phyloP scores from a whole-genome alignment of 2,888 invertebrate genomes.

The Merodon equestris region DNA sequence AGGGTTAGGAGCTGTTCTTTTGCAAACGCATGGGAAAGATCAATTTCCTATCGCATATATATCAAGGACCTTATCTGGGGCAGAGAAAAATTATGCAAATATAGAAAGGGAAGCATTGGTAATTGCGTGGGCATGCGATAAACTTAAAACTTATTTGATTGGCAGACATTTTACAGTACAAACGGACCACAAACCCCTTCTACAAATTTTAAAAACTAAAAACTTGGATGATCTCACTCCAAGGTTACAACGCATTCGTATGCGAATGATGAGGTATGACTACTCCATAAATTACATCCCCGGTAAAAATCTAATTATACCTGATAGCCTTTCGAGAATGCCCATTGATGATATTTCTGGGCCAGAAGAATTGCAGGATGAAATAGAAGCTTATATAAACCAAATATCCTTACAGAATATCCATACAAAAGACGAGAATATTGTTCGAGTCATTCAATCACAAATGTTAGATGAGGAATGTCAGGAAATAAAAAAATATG shows the following conservation, averaged over 20 bases:
- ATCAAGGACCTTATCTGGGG: constrained; percentile 7
- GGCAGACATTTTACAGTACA: constrained; percentile 20
- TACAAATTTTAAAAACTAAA: constrained; percentile 12
- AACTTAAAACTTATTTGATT: constrained; percentile 20
- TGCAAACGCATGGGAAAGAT: constrained; percentile 9
- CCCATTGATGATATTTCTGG: constrained; percentile 6
- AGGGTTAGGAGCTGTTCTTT: background rate
- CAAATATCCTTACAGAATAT: constrained; percentile 16
- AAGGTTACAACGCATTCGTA: constrained; percentile 15
- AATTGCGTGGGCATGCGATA: constrained; percentile 19
- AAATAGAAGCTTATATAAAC: constrained; percentile 16
- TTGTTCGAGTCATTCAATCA: constrained; percentile 14
- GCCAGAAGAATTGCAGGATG: constrained; percentile 15
- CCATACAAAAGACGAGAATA: constrained; percentile 13
- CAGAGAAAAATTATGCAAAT: constrained; percentile 23
- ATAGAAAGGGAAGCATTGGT: constrained; percentile 23
- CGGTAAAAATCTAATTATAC: constrained; percentile 21
- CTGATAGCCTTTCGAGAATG: constrained; percentile 19
- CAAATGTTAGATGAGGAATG: constrained; percentile 7
- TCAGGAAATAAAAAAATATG: constrained; percentile 5
- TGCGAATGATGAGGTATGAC: constrained; percentile 21
- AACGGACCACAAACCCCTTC: constrained; percentile 25
- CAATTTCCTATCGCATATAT: constrained; percentile 10
- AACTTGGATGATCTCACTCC: constrained; percentile 14
- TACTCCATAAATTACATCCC: constrained; percentile 14